Percentiles rank a stretch among this genome's conserved stretches.
Conservation (phyloP, 2,888 invertebrate genomes). For the Drosophila tripunctata region DNA sequence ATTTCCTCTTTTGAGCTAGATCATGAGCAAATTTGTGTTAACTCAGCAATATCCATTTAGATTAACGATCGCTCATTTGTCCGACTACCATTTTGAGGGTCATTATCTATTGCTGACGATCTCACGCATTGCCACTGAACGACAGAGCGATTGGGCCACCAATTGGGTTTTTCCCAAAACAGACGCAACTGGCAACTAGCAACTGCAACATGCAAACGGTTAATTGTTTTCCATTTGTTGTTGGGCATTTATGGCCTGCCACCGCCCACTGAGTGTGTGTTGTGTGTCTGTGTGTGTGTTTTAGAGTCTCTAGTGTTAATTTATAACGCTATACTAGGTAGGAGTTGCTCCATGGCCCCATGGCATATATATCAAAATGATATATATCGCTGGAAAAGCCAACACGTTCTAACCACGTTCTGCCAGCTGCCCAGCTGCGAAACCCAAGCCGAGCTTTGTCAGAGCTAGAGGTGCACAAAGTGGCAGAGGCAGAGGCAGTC, state of each 20-base stretch:
- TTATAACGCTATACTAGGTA: conserved; percentile 50
- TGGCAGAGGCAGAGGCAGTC: conserved; percentile 12
- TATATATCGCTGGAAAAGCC: conserved; percentile 51
- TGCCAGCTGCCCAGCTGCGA: conserved; percentile 48
- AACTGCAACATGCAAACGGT: conserved; percentile 49
- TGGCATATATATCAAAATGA: conserved; percentile 59
- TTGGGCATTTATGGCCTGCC: conserved; percentile 56
- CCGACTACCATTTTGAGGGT: conserved; percentile 43
- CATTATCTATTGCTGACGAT: conserved; percentile 57
- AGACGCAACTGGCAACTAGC: conserved; percentile 20
- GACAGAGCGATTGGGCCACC: conserved; percentile 14
- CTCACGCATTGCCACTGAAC: conserved; percentile 53
- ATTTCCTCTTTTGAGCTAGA: background rate
- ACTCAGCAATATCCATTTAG: conserved; percentile 44
- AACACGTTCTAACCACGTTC: conserved; percentile 50
- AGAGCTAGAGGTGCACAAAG: no score
- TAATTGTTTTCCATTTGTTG: conserved; percentile 71
- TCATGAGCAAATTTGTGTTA: conserved; percentile 5
- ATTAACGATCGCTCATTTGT: conserved; percentile 73
- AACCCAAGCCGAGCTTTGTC: conserved; percentile 52
- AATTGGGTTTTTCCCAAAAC: background rate
- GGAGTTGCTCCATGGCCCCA: conserved; percentile 40
- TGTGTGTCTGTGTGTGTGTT: no score
- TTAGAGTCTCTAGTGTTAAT: conserved; percentile 57
- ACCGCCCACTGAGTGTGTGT: conserved; percentile 65